These are phyloP conservation scores for Oreamnos americanus DNA, from an alignment of 2,113 vertebrate genomes.

Conservation along the genomic window DNA sequence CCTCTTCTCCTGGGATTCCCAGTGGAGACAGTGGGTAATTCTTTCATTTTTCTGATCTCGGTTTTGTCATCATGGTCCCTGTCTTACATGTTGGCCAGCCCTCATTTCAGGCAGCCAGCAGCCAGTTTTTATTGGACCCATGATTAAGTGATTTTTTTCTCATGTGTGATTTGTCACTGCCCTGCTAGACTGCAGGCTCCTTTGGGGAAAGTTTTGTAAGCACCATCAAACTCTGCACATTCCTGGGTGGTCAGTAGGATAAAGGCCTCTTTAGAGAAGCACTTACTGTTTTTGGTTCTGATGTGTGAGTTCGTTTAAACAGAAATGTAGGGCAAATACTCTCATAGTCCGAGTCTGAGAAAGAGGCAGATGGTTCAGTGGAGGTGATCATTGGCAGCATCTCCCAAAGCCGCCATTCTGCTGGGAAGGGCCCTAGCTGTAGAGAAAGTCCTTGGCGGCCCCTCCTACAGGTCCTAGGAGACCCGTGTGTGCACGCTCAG, in stretches of 20 bases:
- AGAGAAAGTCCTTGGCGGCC: background rate
- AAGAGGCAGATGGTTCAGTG: background rate
- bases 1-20: background rate
- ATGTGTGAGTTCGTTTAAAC: background rate
- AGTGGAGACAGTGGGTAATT: background rate
- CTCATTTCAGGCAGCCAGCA: background rate
- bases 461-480: fast-evolving
- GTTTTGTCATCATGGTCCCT: background rate
- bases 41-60: background rate
- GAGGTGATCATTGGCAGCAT: background rate
- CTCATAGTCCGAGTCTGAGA: background rate
- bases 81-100: background rate
- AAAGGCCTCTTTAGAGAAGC: background rate
- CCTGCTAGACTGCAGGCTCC: no score
- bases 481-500: background rate
- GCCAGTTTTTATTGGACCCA: background rate
- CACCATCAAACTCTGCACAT: background rate
- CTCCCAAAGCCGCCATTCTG: fast-evolving
- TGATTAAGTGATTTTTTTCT: background rate
- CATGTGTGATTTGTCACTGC: background rate
- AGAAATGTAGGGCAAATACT: background rate
- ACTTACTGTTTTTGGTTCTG: background rate
- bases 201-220: background rate
- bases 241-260: background rate
- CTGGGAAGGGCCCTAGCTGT: background rate